Evolutionary conservation across 2,888 invertebrate species (phyloP), one percentile per base, ranked within the genome.

Genomic region (Anthrax anthrax): DNA sequence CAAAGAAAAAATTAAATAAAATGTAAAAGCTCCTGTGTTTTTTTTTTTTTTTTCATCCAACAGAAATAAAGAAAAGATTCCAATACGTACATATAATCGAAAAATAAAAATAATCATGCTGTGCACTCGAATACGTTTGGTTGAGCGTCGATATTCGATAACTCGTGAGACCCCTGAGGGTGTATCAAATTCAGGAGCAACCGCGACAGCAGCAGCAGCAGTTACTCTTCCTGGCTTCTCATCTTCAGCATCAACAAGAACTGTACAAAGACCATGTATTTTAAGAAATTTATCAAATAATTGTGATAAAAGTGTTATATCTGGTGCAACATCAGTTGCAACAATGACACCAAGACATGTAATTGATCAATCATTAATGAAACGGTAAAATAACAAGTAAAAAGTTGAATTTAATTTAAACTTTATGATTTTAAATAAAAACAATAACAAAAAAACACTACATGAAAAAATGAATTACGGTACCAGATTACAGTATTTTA

Each of bases 111-210:
- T 32, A 12, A 18, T 46, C 48, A 50, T 50, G 50, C 50, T 50
- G 46, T 50, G 50, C 39, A 48, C 50, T 39, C 48, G 46, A 41
- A 50, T 50, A 39, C 48, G 40, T 36, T 43, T 50, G 37, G 19
- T n/a, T 8, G 50, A 50, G 29, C 44, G 50, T 32, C 43, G 48
- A 17, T 43, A 38, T 32, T 39, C 48, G 12, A 39, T 48, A 14
- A 38, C 29, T 12, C 50, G 46, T 37, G 47, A 41, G 37, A 14
- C 46, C 46, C 18, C 43, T 36, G 42, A 45, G 40, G 46, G 44
- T 43, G 39, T 38, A 19, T 44, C 12, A 4, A 32, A 12, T 12
- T 32, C 29, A 27, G 23, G 13, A 18, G 12, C 34, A 34, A 42
- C 47, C 1, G n/a, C 47, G 13, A 14, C 34, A 34, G 8, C 23